Base-by-base conservation (phyloP, 2,797 vertebrate genomes). In the Luscinia megarhynchos region DNA sequence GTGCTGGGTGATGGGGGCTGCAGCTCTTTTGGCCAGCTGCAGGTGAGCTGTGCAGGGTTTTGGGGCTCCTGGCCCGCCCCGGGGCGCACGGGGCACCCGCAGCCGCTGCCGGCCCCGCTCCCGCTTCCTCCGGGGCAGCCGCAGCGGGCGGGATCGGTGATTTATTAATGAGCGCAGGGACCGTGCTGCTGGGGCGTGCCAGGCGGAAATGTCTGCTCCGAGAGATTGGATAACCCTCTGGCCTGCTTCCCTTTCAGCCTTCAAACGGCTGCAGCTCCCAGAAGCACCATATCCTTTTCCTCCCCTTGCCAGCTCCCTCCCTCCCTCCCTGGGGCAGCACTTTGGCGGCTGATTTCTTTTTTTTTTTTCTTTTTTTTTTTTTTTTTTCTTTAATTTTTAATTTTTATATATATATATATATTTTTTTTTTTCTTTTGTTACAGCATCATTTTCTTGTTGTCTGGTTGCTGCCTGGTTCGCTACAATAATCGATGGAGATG, bases 151-250 rank as follows among this genome's bases (percentile, higher is more conserved):
- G 90, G 94, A 89, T 90, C 13, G 32, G 77, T 97, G 96, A 97
- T 97, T 96, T 97, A 97, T 97, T 95, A 41, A 92, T 70, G 89
- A 80, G 66, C 18, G 1, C 67, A 73, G 93, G 18, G 89, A 77
- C 63, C 46, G 96, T 20, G 89, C 82, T 0, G 69, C 74, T 88
- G 93, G 93, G 96, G 72, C 54, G 77, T 78, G 93, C 95, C 93
- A 63, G 86, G 76, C 89, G 97, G 97, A 98, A 97, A 96, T 84
- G 89, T 95, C 96, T 97, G 97, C 78, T 93, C 50, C 9, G 63
- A 45, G 70, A 98, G 97, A 98, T 98, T 97, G 97, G 96, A 96
- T 93, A 95, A 87, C 93, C 92, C 88, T 90, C 90, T 70, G 93
- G 87, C 90, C 92, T 23, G 40, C 43, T 95, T 95, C 94, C 94